These are phyloP conservation scores for Sylvietta virens DNA, from an alignment of 2,113 vertebrate species.

Conservation along the genomic window DNA sequence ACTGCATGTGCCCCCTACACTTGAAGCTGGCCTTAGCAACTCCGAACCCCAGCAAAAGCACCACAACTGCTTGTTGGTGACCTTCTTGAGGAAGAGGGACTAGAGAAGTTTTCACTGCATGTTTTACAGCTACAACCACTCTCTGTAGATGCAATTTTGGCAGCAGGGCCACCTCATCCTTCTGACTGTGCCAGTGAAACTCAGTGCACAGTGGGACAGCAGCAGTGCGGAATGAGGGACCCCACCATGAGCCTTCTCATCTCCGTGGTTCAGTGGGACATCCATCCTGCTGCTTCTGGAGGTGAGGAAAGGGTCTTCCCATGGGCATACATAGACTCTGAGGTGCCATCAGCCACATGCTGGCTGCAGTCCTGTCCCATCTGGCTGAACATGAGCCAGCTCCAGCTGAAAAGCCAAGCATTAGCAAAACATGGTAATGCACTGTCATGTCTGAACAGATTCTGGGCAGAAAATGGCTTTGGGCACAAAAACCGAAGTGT, in stretches of 20 bases:
- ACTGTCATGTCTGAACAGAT: background rate
- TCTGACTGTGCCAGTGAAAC: background rate
- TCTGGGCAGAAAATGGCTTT: background rate
- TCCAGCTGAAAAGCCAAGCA: background rate
- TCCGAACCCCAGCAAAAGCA: background rate
- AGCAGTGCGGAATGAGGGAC: background rate
- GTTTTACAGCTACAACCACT: background rate
- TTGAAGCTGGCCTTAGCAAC: background rate
- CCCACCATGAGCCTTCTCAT: background rate
- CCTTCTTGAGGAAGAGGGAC: background rate
- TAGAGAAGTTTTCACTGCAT: background rate
- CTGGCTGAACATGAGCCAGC: background rate
- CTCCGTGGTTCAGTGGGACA: background rate
- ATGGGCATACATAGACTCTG: background rate
- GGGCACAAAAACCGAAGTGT: background rate
- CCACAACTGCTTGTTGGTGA: background rate
- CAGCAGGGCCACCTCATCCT: background rate
- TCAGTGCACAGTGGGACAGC: background rate
- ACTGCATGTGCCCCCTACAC: background rate
- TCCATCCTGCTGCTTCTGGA: background rate
- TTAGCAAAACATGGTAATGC: conserved; percentile 10
- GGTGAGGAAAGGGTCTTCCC: background rate
- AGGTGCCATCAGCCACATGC: background rate
- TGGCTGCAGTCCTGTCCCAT: background rate
- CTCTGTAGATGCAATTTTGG: background rate